Evolutionary conservation across 2,113 vertebrate species (phyloP).

Genomic region (Tichodroma muraria): DNA sequence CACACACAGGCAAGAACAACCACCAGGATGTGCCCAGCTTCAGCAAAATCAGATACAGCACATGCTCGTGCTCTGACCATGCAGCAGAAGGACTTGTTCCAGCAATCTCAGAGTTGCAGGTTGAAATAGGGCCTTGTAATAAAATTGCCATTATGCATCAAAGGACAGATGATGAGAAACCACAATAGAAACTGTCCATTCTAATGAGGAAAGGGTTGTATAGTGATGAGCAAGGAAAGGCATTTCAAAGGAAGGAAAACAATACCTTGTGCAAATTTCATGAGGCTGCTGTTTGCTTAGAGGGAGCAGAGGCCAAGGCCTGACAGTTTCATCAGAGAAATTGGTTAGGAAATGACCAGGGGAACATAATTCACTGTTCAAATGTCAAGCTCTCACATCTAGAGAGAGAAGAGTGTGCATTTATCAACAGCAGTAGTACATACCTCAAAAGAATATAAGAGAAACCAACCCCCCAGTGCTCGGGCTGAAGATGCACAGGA

Average conservation of each 20-base stretch:
- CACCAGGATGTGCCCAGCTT: not conserved
- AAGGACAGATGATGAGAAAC: not conserved
- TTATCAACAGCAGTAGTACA: not conserved
- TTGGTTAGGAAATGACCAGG: not conserved
- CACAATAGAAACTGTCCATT: not conserved
- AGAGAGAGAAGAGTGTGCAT: not conserved
- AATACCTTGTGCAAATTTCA: conserved; percentile 9
- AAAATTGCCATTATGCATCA: not conserved
- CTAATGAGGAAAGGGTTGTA: not conserved
- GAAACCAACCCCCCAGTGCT: not conserved
- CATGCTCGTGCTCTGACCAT: not conserved
- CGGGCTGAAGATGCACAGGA: not conserved
- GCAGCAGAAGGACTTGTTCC: not conserved
- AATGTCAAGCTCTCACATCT: not conserved
- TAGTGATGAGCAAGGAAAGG: not conserved
- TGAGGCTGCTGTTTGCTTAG: not conserved
- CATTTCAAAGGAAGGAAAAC: not conserved
- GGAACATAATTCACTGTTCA: not conserved
- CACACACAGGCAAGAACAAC: not conserved
- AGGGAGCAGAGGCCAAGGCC: not conserved
- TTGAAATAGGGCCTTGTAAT: not conserved
- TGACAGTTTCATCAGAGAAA: conserved; percentile 12
- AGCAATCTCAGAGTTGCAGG: not conserved
- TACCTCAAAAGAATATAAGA: not conserved
- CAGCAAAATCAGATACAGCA: not conserved